Conservation (phyloP, 2,888 invertebrate species). For the Apodemia zela region DNA sequence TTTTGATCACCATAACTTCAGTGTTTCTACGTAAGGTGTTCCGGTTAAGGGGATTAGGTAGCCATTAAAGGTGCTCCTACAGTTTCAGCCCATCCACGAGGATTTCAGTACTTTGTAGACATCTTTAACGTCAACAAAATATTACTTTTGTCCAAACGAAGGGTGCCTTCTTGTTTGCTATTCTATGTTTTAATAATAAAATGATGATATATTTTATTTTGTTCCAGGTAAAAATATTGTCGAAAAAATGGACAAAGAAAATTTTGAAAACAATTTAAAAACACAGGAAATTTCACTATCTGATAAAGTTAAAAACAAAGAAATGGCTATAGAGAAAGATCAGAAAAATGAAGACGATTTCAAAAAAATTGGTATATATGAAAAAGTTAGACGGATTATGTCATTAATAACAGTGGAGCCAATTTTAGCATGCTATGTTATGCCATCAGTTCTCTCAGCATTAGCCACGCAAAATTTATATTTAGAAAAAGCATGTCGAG, state of each 20-base stretch:
- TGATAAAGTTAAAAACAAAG: slow-evolving; percentile 53
- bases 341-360: slow-evolving; percentile 52
- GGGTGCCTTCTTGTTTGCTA: too few relatives aligned
- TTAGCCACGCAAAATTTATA: slow-evolving; percentile 92
- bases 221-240: background rate
- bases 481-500: slow-evolving; percentile 92
- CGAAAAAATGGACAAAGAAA: slow-evolving; percentile 42
- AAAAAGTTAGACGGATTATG: slow-evolving; percentile 79
- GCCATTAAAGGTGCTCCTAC: too few relatives aligned
- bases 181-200: too few relatives aligned
- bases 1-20: too few relatives aligned
- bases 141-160: too few relatives aligned
- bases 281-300: slow-evolving; percentile 39
- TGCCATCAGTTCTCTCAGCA: slow-evolving; percentile 83
- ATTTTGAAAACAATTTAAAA: slow-evolving; percentile 46
- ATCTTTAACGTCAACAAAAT: too few relatives aligned
- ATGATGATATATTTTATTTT: background rate
- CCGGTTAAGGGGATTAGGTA: too few relatives aligned
- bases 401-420: slow-evolving; percentile 88
- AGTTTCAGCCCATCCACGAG: too few relatives aligned
- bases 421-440: slow-evolving; percentile 86
- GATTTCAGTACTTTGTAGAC: too few relatives aligned
- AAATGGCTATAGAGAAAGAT: slow-evolving; percentile 45
- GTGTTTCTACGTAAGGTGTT: too few relatives aligned
- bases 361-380: slow-evolving; percentile 73